Evolutionary conservation across 2,797 vertebrate genomes (phyloP).

Genomic region (Euphonia xanthogaster): DNA sequence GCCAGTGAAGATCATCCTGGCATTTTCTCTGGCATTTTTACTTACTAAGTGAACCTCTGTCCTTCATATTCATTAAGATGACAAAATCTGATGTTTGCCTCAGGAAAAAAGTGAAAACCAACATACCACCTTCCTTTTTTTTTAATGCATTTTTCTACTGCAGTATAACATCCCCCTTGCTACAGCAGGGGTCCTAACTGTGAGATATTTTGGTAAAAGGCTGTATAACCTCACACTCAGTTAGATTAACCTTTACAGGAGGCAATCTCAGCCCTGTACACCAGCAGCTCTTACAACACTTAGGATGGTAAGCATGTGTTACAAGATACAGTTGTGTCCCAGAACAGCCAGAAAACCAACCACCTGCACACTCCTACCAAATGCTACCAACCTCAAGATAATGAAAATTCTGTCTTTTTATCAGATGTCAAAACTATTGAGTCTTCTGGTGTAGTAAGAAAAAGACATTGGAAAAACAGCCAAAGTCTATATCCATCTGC

Average conservation of each 20-base stretch:
- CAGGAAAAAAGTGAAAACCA: background rate
- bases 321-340: background rate
- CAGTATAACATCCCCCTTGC: background rate
- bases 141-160: background rate
- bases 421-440: background rate
- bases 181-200: background rate
- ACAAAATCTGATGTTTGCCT: background rate
- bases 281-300: constrained; percentile 28
- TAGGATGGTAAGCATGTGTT: constrained; percentile 6
- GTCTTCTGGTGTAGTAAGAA: background rate
- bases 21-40: background rate
- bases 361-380: background rate
- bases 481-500: background rate
- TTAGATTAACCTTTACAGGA: constrained; percentile 41
- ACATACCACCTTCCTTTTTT: background rate
- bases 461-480: background rate
- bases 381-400: background rate
- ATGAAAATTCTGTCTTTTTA: background rate
- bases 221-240: background rate
- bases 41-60: background rate
- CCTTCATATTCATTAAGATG: background rate
- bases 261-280: background rate
- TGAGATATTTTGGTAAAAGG: background rate
- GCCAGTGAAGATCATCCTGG: background rate
- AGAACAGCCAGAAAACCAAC: constrained; percentile 1